A percentile compares a stretch with the other conserved stretches of the same genome.
Evolutionary conservation across 2,888 invertebrate genomes (phyloP).

Genomic region (Drosophila dives): DNA sequence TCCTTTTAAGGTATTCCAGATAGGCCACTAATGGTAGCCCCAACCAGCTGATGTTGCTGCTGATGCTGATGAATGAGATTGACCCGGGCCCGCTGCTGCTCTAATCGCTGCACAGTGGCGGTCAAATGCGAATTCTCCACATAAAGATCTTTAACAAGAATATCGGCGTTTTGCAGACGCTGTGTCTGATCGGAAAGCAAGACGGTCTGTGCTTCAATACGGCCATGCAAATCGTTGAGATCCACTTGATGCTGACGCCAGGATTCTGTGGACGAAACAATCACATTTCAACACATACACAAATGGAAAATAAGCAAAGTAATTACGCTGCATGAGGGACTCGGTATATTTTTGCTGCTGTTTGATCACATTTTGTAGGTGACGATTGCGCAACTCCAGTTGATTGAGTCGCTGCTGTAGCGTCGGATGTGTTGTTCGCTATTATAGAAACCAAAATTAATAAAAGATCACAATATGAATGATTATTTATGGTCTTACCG

Average conservation of each 20-base stretch:
- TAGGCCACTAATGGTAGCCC: slow-evolving; percentile 46
- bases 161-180: slow-evolving; percentile 90
- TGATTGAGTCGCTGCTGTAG: slow-evolving; percentile 84
- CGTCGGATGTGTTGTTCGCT: slow-evolving; percentile 84
- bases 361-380: slow-evolving; percentile 87
- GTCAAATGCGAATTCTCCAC: slow-evolving; percentile 93
- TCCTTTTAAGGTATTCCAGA: slow-evolving; percentile 67
- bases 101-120: slow-evolving; percentile 86
- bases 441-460: not conserved
- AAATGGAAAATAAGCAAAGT: accelerated
- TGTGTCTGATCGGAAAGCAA: slow-evolving; percentile 87
- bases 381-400: slow-evolving; percentile 88
- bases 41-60: slow-evolving; percentile 62
- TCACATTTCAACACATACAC: not conserved
- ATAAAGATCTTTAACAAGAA: slow-evolving; percentile 92
- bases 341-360: slow-evolving; percentile 89
- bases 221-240: slow-evolving; percentile 85
- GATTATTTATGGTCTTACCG: slow-evolving; percentile 69
- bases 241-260: slow-evolving; percentile 85
- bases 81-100: slow-evolving; percentile 83
- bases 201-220: slow-evolving; percentile 85
- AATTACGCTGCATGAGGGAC: slow-evolving; percentile 88
- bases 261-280: slow-evolving; percentile 72
- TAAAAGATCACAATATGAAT: not conserved
- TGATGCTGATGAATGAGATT: slow-evolving; percentile 84